Evolutionary conservation across 2,113 vertebrate genomes (phyloP), one percentile per base, ranked within the genome.

Genomic region (Tringa solitaria): DNA sequence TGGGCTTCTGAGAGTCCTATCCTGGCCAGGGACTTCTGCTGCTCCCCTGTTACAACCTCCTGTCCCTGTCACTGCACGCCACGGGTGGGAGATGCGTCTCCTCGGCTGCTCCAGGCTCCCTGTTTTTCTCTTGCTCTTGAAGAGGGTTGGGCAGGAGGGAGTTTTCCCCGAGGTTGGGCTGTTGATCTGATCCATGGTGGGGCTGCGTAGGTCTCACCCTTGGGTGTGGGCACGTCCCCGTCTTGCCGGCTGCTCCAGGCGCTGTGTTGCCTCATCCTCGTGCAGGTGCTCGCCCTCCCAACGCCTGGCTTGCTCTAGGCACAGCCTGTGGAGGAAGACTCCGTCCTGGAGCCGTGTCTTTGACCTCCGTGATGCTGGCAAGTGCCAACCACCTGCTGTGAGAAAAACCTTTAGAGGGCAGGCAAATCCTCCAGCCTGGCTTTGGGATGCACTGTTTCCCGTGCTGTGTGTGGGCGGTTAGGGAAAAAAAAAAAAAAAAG

Each of bases 41-140:
- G 35, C 53, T 93, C 26, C 21, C n/a, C 68, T 7, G 7, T 35
- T 50, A 15, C 6, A 20, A 70, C 21, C 33, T 6, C 12, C 19
- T 22, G 35, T 21, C 8, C 7, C 24, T 35, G 41, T 45, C 10
- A 1, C 26, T 13, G 0, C 3, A 1, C 0, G n/a, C 0, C 3
- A 2, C 10, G 61, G 69, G 50, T 56, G 54, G 45, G 65, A 64
- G 45, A 13, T 8, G 30, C 20, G 5, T 37, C 45, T 65, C 35
- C 20, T 23, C 2, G 24, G 18, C 46, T 82, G 75, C 75, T 43
- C 22, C 43, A 18, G 91, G 27, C 15, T 65, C 63, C 22, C 32
- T 37, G 50, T 46, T 41, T 69, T 45, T 61, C 26, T n/a, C 20
- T 39, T 26, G 11, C 23, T 51, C 33, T 46, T 33, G 10, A 53